Percentiles rank a stretch among this genome's conserved stretches.
phyloP scores from a whole-genome alignment of 2,113 vertebrate species.

The Seriola rivoliana region DNA sequence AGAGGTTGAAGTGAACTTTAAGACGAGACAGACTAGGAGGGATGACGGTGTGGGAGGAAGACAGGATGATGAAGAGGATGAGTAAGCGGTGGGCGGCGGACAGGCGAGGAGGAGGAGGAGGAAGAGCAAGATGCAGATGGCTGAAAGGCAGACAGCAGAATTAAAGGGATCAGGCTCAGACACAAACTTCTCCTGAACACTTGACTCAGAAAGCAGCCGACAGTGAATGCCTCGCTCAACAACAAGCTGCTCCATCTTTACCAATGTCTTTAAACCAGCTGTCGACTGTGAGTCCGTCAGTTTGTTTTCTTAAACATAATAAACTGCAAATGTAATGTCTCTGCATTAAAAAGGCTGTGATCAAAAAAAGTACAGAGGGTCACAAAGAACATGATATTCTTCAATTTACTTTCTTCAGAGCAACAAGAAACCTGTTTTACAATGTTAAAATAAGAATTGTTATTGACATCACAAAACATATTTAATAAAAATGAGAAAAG shows the following conservation, averaged over 20 bases:
- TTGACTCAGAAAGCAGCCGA: background rate
- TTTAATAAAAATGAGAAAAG: no score
- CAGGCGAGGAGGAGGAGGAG: slow-evolving; percentile 21
- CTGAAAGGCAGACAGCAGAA: slow-evolving; percentile 43
- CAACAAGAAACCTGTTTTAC: no score
- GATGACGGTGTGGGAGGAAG: slow-evolving; percentile 23
- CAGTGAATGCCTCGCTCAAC: background rate
- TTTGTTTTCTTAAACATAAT: no score
- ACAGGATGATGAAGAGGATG: slow-evolving; percentile 16
- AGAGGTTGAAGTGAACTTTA: slow-evolving; percentile 11
- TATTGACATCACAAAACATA: no score
- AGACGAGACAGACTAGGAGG: background rate
- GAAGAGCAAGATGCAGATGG: slow-evolving; percentile 38
- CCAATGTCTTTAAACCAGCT: background rate
- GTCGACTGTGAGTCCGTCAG: background rate
- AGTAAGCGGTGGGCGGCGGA: slow-evolving; percentile 19
- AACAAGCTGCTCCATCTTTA: no score
- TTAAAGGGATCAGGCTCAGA: slow-evolving; percentile 52
- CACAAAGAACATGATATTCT: no score
- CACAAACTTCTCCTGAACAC: background rate
- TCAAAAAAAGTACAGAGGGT: no score
- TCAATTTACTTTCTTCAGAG: no score
- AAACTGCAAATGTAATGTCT: no score
- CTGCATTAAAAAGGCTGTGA: no score
- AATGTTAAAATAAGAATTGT: no score